These are phyloP conservation scores for Uropetala carovei DNA, from an alignment of 2,888 invertebrate genomes.

Conservation along the genomic window DNA sequence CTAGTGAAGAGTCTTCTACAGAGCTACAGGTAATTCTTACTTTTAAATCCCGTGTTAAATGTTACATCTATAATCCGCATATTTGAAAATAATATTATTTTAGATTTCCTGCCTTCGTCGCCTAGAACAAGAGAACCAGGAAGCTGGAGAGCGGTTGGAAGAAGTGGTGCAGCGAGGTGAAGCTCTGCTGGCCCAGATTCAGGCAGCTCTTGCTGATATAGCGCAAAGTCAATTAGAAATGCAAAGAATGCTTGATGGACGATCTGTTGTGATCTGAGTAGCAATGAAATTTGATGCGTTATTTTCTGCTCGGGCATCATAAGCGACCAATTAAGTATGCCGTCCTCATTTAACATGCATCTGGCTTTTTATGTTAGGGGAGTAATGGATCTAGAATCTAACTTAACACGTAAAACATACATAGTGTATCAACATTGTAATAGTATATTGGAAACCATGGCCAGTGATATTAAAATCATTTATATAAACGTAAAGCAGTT, in stretches of 20 bases:
- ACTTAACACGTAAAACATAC: too few relatives aligned
- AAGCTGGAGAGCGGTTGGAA: constrained; percentile 91
- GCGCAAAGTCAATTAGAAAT: constrained; percentile 94
- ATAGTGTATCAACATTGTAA: too few relatives aligned
- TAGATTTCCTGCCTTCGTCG: constrained; percentile 82
- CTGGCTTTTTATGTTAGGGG: too few relatives aligned
- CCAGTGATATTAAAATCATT: too few relatives aligned
- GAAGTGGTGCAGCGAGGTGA: constrained; percentile 92
- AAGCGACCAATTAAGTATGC: too few relatives aligned
- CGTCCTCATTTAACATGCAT: too few relatives aligned
- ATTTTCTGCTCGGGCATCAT: too few relatives aligned
- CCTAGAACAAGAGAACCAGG: constrained; percentile 94
- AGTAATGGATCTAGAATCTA: too few relatives aligned
- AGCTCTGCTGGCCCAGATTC: constrained; percentile 89
- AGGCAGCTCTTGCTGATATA: constrained; percentile 93
- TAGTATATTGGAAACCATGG: too few relatives aligned
- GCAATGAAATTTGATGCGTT: background rate
- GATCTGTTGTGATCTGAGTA: constrained; percentile 22
- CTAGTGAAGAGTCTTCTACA: constrained; percentile 96
- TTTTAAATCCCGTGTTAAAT: background rate
- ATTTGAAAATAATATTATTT: background rate
- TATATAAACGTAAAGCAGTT: too few relatives aligned
- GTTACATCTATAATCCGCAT: background rate
- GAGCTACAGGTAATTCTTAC: constrained; percentile 85
- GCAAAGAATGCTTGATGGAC: constrained; percentile 71